Evolutionary conservation across 1,140 invertebrate genomes (phyloP).

Genomic region (Drosophila lini): DNA sequence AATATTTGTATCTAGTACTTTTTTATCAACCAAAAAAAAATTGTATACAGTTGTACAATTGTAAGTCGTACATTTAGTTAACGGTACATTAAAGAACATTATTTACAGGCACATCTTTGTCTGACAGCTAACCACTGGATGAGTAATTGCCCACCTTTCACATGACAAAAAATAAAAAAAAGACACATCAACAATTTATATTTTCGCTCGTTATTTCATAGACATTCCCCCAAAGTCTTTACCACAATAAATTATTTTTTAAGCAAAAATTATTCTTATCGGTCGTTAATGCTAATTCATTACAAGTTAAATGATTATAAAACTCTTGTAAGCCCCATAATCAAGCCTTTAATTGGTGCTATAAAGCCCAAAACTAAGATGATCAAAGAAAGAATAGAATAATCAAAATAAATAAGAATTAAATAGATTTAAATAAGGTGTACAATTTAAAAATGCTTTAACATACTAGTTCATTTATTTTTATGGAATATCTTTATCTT

Average conservation of each 20-base stretch:
- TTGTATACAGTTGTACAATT: no score
- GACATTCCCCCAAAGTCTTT: no score
- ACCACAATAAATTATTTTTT: no score
- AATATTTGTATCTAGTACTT: neutral
- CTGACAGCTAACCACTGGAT: neutral
- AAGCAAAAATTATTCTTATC: no score
- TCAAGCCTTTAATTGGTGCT: neutral
- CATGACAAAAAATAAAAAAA: no score
- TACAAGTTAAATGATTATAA: slow-evolving; percentile 1
- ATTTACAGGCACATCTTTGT: no score
- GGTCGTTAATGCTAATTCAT: neutral
- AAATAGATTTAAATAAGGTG: neutral
- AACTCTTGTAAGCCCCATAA: neutral
- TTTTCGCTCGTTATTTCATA: no score
- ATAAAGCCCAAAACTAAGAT: neutral
- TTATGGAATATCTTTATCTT: neutral
- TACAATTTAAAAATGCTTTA: neutral
- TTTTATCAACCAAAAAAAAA: neutral
- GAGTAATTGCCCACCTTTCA: neutral
- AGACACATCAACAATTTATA: no score
- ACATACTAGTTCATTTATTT: neutral
- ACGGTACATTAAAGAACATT: no score
- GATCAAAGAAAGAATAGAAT: neutral
- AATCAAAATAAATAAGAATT: neutral
- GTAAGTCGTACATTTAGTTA: no score